Evolutionary conservation across 2,888 invertebrate species (phyloP).

Genomic region (Drosophila monieri): DNA sequence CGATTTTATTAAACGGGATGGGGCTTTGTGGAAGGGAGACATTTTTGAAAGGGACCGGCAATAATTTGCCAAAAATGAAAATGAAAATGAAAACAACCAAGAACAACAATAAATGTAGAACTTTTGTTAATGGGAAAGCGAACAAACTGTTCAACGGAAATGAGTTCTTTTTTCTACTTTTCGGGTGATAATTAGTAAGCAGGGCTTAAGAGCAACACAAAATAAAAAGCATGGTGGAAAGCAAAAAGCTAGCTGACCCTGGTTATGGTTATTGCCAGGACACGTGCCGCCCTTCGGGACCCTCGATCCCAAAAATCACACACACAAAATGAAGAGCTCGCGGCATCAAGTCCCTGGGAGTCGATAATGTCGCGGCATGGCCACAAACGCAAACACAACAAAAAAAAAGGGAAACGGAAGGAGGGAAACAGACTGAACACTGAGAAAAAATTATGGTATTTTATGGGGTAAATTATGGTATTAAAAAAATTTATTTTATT

Average conservation of each 20-base stretch:
- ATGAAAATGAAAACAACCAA: conserved; percentile 46
- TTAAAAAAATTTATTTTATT: not conserved
- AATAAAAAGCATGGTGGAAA: conserved; percentile 10
- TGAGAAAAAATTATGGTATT: not conserved
- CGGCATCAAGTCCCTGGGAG: conserved; percentile 47
- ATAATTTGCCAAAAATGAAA: conserved; percentile 65
- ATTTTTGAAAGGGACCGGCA: conserved; percentile 67
- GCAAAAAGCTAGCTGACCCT: conserved; percentile 28
- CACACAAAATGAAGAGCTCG: conserved; percentile 26
- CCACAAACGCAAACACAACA: conserved; percentile 25
- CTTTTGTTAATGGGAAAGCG: conserved; percentile 61
- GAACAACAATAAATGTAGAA: conserved; percentile 72
- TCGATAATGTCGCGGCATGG: conserved; percentile 71
- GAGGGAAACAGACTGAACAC: not conserved
- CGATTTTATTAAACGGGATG: conserved; percentile 69
- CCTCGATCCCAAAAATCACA: conserved; percentile 4
- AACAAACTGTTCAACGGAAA: conserved; percentile 53
- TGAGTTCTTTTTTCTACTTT: conserved; percentile 28
- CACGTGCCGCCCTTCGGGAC: conserved; percentile 42
- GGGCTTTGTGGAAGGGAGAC: not conserved
- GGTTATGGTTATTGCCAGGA: conserved; percentile 44
- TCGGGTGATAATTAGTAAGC: conserved; percentile 65
- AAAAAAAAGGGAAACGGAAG: conserved; percentile 4
- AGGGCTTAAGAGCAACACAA: conserved; percentile 50
- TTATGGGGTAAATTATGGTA: not conserved